These are phyloP conservation scores for Drepana falcataria DNA, from an alignment of 2,888 invertebrate genomes.

Conservation along the genomic window DNA sequence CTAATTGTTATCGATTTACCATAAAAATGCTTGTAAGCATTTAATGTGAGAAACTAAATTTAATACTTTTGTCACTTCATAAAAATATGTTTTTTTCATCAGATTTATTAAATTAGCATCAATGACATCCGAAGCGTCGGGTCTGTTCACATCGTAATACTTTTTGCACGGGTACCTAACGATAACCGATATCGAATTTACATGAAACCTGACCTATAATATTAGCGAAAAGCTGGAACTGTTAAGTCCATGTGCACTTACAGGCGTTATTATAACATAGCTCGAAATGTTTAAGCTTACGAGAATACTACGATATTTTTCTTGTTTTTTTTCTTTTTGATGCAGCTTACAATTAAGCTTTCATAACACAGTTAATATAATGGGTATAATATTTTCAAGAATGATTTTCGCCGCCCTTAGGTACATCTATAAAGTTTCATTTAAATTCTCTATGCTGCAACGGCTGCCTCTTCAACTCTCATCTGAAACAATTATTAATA, in stretches of 20 bases:
- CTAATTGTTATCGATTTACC: conserved; percentile 43
- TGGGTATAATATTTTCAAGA: conserved; percentile 64
- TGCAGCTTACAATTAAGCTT: conserved; percentile 70
- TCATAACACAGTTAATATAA: conserved; percentile 66
- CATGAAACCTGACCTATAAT: conserved; percentile 49
- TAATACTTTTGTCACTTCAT: conserved; percentile 76
- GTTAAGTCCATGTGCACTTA: conserved; percentile 73
- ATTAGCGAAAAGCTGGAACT: conserved; percentile 65
- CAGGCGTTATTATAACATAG: conserved; percentile 65
- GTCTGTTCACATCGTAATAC: conserved; percentile 60
- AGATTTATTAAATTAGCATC: conserved; percentile 56
- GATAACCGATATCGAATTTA: conserved; percentile 52
- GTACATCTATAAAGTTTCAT: conserved; percentile 74
- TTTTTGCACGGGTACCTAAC: conserved; percentile 51
- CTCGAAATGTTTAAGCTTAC: conserved; percentile 71
- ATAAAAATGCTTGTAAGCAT: conserved; percentile 46
- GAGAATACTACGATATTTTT: conserved; percentile 65
- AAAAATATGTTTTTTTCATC: conserved; percentile 61
- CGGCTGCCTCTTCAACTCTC: conserved; percentile 75
- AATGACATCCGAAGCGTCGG: conserved; percentile 46
- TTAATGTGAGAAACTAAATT: conserved; percentile 53
- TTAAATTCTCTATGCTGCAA: conserved; percentile 66
- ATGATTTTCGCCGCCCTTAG: conserved; percentile 68
- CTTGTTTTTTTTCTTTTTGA: conserved; percentile 49
- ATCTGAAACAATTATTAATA: conserved; percentile 52